Evolutionary conservation across 1,140 invertebrate genomes (phyloP).

Genomic region (Drosophila pseudoobscura): DNA sequence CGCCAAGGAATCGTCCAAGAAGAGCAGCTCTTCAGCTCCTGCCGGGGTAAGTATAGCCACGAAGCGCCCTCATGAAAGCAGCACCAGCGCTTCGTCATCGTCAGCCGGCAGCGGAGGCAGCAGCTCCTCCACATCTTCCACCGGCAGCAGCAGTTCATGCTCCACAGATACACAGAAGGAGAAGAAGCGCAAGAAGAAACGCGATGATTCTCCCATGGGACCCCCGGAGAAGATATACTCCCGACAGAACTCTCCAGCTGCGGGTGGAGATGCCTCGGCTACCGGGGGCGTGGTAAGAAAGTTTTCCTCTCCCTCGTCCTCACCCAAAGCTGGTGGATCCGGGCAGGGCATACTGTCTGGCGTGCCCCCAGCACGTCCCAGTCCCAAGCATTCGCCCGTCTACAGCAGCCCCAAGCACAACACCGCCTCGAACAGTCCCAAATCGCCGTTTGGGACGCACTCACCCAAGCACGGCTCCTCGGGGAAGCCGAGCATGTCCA

Average conservation of each 20-base stretch:
- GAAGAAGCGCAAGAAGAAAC: slow-evolving; percentile 91
- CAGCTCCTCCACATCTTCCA: slow-evolving; percentile 32
- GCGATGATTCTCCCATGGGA: slow-evolving; percentile 91
- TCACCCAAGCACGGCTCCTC: slow-evolving; percentile 90
- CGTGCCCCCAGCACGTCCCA: slow-evolving; percentile 86
- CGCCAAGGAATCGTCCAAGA: slow-evolving; percentile 45
- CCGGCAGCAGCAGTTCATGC: slow-evolving; percentile 77
- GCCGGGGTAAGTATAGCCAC: slow-evolving; percentile 24
- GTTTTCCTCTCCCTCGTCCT: slow-evolving; percentile 83
- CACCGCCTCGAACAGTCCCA: slow-evolving; percentile 85
- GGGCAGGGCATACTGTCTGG: slow-evolving; percentile 49
- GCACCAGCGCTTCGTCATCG: slow-evolving; percentile 13
- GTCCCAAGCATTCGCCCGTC: slow-evolving; percentile 90
- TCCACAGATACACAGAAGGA: slow-evolving; percentile 87
- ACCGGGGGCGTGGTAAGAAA: slow-evolving; percentile 62
- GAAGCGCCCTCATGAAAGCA: slow-evolving; percentile 59
- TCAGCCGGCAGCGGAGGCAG: slow-evolving; percentile 22
- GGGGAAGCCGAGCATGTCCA: slow-evolving; percentile 94
- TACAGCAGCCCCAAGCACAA: slow-evolving; percentile 90
- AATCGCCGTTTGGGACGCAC: slow-evolving; percentile 86
- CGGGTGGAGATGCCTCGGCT: slow-evolving; percentile 72
- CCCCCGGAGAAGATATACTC: slow-evolving; percentile 90
- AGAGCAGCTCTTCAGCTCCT: slow-evolving; percentile 36
- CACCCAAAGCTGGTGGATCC: slow-evolving; percentile 85
- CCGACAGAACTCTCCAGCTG: slow-evolving; percentile 75